Conservation (phyloP, 1,140 invertebrate species). For the Brachionus manjavacas region DNA sequence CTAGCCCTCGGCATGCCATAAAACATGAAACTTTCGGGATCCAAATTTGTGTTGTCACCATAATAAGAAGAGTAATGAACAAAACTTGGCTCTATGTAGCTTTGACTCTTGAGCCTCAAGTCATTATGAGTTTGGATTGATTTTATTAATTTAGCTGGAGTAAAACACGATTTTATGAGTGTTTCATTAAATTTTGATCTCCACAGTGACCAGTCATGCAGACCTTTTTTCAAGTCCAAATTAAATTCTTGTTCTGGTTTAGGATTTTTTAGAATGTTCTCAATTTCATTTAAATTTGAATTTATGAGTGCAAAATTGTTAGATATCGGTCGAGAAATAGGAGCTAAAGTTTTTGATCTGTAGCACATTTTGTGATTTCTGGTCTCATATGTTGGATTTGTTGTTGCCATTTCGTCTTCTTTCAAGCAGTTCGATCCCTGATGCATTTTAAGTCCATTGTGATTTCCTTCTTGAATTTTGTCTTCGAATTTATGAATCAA, state of each 20-base stretch:
- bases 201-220: constrained; percentile 38
- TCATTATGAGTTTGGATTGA: constrained; percentile 26
- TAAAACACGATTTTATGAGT: constrained; percentile 4
- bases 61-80: constrained; percentile 3
- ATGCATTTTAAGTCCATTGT: not conserved
- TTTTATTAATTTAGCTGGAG: constrained; percentile 22
- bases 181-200: constrained; percentile 35
- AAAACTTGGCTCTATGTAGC: not conserved
- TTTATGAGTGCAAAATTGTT: constrained; percentile 24
- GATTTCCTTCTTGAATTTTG: not conserved
- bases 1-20: constrained; percentile 1
- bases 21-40: constrained; percentile 32
- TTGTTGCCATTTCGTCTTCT: not conserved
- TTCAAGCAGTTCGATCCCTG: not conserved
- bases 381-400: not conserved
- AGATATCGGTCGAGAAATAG: constrained; percentile 1
- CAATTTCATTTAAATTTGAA: constrained; percentile 18
- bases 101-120: constrained; percentile 22
- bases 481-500: constrained; percentile 2
- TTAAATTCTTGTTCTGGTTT: not conserved
- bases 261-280: constrained; percentile 1
- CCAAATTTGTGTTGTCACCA: not conserved
- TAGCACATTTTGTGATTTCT: not conserved
- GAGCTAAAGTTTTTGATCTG: not conserved
- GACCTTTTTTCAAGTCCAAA: constrained; percentile 9